Conservation (phyloP, 2,113 vertebrate species). For the Elephas maximus region DNA sequence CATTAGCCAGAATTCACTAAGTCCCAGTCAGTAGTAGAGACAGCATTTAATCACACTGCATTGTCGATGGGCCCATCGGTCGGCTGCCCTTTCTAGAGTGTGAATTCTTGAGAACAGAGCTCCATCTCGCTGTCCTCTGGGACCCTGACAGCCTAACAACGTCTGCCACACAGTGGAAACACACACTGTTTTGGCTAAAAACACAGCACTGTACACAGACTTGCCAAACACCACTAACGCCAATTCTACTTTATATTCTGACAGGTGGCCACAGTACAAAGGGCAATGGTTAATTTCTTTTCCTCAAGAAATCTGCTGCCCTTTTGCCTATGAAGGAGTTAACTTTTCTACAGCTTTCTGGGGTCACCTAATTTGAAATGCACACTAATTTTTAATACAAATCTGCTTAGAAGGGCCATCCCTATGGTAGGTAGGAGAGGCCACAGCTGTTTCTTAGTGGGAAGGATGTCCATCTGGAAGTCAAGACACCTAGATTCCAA, state of each 20-base stretch:
- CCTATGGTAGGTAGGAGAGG: neutral
- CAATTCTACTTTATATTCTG: neutral
- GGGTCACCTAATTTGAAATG: neutral
- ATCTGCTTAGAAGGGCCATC: neutral
- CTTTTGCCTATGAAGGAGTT: neutral
- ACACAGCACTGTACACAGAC: neutral
- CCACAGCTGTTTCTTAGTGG: neutral
- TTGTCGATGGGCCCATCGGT: rapidly evolving
- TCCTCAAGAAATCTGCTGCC: neutral
- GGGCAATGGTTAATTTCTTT: neutral
- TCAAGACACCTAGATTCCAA: neutral
- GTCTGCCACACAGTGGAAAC: neutral
- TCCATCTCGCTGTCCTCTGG: neutral
- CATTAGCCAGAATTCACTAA: neutral
- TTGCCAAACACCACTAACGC: neutral
- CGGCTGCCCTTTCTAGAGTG: neutral
- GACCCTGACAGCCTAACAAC: neutral
- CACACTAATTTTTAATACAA: neutral
- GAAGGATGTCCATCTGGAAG: neutral
- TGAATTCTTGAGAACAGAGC: neutral
- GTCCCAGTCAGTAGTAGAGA: neutral
- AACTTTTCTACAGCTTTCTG: neutral
- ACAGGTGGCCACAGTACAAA: neutral
- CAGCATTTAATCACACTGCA: neutral
- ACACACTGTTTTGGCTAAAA: neutral